Evolutionary conservation across 2,888 invertebrate genomes (phyloP), one percentile per base, ranked within the genome.

Genomic region (Ctena decussata): DNA sequence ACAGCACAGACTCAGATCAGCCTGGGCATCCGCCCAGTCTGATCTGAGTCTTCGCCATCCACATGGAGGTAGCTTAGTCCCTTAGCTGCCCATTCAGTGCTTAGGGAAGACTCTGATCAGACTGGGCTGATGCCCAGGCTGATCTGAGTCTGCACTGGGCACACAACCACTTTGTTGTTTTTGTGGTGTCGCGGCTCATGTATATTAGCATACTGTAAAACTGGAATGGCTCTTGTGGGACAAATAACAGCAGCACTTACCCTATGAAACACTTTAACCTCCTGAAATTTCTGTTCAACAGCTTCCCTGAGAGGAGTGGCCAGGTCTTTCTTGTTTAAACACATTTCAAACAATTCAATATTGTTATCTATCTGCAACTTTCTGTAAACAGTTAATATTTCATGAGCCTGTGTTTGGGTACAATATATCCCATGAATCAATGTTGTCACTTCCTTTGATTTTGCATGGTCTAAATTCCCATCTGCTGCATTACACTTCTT

Each of bases 301-400:
- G 91, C 90, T 15, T 60, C 57, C 39, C 60, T 80, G 60, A 81
- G 44, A n/a, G 89, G 74, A 21, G 72, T 76, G 41, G 69, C 60
- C 21, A 87, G 79, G 0, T 82, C 60, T 39, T 83, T 46, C 30
- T 90, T 85, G n/a, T 86, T 84, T 46, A 91, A 78, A 83, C 93
- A 94, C 82, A 92, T 86, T 65, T 94, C 86, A 49, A 95, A 91
- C 71, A 95, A 81, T 60, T 93, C 93, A 74, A 94, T 86, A 57
- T 92, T 92, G 32, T 90, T 90, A 49, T 93, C 93, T 53, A 94
- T 89, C 21, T 92, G 90, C 77, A 95, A 86, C 8, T 85, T 80
- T 73, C 90, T 85, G 73, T 92, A 89, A 30, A 93, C 84, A 0
- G 92, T 87, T 49, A 95, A 77, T 65, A 94, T 86, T 35, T 91